Evolutionary conservation across 2,888 invertebrate species (phyloP), one percentile per base, ranked within the genome.

Genomic region (Phyllotreta cruciferae): DNA sequence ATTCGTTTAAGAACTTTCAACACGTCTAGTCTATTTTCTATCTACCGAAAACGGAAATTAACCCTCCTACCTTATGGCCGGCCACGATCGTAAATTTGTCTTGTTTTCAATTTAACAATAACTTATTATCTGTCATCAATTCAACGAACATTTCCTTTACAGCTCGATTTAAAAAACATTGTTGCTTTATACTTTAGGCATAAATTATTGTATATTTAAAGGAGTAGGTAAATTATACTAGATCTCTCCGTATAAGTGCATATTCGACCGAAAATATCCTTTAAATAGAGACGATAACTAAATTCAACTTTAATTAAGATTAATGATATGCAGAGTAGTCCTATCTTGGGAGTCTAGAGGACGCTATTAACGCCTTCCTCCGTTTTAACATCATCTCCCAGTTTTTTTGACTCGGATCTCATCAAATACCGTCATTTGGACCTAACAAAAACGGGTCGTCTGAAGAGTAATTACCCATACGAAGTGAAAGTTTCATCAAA

Each of bases 261-360:
- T 74, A 70, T 71, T 71, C 69, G 70, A 70, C 73, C 73, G 74
- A 73, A 24, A 77, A 75, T 69, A 73, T 72, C 70, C 70, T 73
- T 74, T 75, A 73, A 79, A 79, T 78, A 79, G 77, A 78, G 77
- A 78, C 76, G 78, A 80, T 79, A 80, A 79, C 79, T 78, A 80
- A 80, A 81, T 80, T 76, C 75, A 77, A 79, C 74, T 81, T 81
- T 80, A 80, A 81, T 81, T 81, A 79, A 80, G 80, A 81, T 81
- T 78, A 80, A 81, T 80, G 80, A 80, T 78, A 81, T 81, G 80
- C 79, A 79, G 80, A 81, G 78, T 79, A 79, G 78, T 79, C 78
- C 78, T 79, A 79, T 79, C 78, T 79, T 76, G 73, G 24, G 24
- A 77, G 78, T 75, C 76, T 75, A 73, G 77, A 77, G 76, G 74